phyloP scores from a whole-genome alignment of 2,888 invertebrate genomes.

The Beris morrisii region DNA sequence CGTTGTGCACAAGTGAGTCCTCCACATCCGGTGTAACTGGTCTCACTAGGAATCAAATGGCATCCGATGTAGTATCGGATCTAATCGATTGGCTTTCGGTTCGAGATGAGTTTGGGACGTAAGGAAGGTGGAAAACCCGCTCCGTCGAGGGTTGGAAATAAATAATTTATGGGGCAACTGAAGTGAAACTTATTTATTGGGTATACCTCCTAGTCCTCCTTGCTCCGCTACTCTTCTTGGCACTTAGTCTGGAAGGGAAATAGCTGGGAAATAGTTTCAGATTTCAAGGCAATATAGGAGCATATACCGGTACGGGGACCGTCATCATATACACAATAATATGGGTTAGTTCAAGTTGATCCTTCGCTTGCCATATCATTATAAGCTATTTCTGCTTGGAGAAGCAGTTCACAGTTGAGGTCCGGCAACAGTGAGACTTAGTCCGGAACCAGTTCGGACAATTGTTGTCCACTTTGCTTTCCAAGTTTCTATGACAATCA shows the following conservation, averaged over 20 bases:
- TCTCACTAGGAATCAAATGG: constrained; percentile 1
- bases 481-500: no score
- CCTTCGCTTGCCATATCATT: neutral
- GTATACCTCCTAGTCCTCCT: constrained; percentile 9
- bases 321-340: constrained; percentile 16
- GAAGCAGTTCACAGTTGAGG: neutral
- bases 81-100: constrained; percentile 24
- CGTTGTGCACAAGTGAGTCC: constrained; percentile 1
- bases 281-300: constrained; percentile 16
- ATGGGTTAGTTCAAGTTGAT: constrained; percentile 1
- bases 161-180: constrained; percentile 36
- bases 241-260: constrained; percentile 15
- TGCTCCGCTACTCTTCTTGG: neutral
- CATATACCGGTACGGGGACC: neutral
- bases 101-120: neutral
- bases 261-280: constrained; percentile 11
- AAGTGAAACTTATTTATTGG: constrained; percentile 38
- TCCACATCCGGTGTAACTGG: constrained; percentile 1
- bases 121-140: neutral
- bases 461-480: no score
- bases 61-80: constrained; percentile 4
- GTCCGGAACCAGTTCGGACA: no score
- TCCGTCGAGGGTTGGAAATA: constrained; percentile 21
- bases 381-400: no score
- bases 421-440: no score